Evolutionary conservation across 1,140 invertebrate genomes (phyloP).

Genomic region (Drosophila hydei): DNA sequence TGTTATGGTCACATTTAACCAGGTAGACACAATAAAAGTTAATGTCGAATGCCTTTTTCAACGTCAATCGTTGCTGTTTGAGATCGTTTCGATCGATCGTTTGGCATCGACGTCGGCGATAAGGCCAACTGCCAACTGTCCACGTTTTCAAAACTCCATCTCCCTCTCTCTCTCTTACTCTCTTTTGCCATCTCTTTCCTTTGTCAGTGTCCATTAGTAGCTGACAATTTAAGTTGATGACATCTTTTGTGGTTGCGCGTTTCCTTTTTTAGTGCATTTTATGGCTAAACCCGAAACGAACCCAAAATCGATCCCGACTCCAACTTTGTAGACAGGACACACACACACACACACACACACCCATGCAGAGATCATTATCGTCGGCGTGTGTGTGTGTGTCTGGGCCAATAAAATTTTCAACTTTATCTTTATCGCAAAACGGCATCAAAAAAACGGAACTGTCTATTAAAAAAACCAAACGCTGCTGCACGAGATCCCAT

Average conservation of each 20-base stretch:
- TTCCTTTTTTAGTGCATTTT: constrained; percentile 45
- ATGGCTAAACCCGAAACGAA: constrained; percentile 19
- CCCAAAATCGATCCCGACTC: constrained; percentile 1
- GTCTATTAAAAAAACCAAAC: constrained; percentile 56
- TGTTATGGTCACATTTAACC: constrained; percentile 25
- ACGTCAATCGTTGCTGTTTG: too few relatives aligned
- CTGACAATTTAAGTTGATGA: constrained; percentile 77
- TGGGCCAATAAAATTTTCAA: constrained; percentile 68
- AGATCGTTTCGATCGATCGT: constrained; percentile 11
- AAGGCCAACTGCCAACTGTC: constrained; percentile 19
- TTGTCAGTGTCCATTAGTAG: constrained; percentile 48
- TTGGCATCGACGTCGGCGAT: constrained; percentile 11
- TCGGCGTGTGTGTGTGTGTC: constrained; percentile 20
- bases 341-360: constrained; percentile 12
- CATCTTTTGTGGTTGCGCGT: constrained; percentile 67
- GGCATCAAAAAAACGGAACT: constrained; percentile 63
- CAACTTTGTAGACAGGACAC: constrained; percentile 30
- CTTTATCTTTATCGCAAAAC: constrained; percentile 66
- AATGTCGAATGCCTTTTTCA: constrained; percentile 49
- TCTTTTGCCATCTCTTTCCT: not conserved
- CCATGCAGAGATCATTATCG: constrained; percentile 32
- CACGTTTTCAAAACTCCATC: constrained; percentile 7
- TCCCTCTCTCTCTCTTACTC: not conserved
- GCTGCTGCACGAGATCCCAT: constrained; percentile 37
- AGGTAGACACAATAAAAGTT: constrained; percentile 79